Conservation (phyloP, 2,113 vertebrate genomes). For the Brachirus orientalis region DNA sequence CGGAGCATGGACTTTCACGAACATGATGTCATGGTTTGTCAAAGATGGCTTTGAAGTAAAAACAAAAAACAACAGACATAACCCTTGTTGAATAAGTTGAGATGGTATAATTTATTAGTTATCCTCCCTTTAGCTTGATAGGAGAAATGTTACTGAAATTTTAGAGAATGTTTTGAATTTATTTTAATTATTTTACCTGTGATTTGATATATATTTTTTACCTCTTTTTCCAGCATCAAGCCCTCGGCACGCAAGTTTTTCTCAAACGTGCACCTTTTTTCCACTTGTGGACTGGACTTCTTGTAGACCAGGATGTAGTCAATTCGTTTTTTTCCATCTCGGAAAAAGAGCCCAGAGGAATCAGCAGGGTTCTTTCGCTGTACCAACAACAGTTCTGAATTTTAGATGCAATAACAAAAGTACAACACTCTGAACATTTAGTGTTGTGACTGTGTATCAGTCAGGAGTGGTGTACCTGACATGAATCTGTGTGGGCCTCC, state of each 20-base stretch:
- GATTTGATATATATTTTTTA: constrained; percentile 44
- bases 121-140: no score
- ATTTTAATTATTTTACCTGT: not conserved
- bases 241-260: constrained; percentile 96
- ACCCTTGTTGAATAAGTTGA: not conserved
- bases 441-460: not conserved
- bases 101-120: not conserved
- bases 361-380: constrained; percentile 81
- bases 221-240: constrained; percentile 97
- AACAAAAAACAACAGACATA: not conserved
- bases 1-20: constrained; percentile 95
- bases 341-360: constrained; percentile 90
- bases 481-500: constrained; percentile 84
- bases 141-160: no score
- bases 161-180: no score
- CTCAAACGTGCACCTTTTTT: constrained; percentile 97
- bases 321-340: constrained; percentile 95
- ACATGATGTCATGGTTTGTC: constrained; percentile 97
- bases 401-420: not conserved
- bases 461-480: constrained; percentile 80
- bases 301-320: constrained; percentile 99
- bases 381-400: constrained; percentile 7
- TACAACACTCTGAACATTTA: not conserved
- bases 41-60: constrained; percentile 86
- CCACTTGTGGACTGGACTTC: constrained; percentile 94